A percentile compares a stretch with the other conserved stretches of the same genome.
phyloP scores from a whole-genome alignment of 2,113 vertebrate genomes.

The Xiphophorus hellerii region DNA sequence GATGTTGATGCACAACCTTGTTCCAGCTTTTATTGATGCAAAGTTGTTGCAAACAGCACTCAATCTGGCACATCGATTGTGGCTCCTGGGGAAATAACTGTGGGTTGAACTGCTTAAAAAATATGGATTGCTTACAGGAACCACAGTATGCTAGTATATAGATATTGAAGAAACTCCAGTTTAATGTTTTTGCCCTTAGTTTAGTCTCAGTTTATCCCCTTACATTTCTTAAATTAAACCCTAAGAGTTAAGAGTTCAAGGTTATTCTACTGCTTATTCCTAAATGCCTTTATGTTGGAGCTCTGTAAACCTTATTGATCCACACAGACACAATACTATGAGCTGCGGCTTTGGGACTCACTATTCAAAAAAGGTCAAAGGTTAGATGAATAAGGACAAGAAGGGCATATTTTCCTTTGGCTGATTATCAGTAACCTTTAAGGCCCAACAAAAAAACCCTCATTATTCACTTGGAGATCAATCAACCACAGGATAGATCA shows the following conservation, averaged over 20 bases:
- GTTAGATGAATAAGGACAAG: slow-evolving; percentile 48
- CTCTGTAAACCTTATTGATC: background rate
- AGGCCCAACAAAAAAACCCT: slow-evolving; percentile 4
- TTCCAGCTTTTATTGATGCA: slow-evolving; percentile 6
- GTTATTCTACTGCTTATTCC: no score
- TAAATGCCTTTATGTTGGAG: background rate
- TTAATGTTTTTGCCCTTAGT: background rate
- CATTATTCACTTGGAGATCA: slow-evolving; percentile 45
- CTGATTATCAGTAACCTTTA: slow-evolving; percentile 59
- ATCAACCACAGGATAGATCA: slow-evolving; percentile 58
- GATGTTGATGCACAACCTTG: background rate
- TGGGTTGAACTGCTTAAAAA: slow-evolving; percentile 31
- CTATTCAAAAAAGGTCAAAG: slow-evolving; percentile 34
- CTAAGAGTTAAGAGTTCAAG: background rate
- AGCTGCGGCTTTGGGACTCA: slow-evolving; percentile 37
- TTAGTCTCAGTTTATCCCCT: background rate
- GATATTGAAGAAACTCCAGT: background rate
- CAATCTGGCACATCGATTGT: slow-evolving; percentile 31
- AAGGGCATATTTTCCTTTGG: slow-evolving; percentile 34
- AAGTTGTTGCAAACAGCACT: slow-evolving; percentile 29
- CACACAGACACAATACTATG: background rate
- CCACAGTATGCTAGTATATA: background rate
- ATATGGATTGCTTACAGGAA: slow-evolving; percentile 21
- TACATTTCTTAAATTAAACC: background rate
- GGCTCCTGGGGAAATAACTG: slow-evolving; percentile 13